Evolutionary conservation across 2,113 vertebrate species (phyloP).

Genomic region (Phylloscopus whistleri): DNA sequence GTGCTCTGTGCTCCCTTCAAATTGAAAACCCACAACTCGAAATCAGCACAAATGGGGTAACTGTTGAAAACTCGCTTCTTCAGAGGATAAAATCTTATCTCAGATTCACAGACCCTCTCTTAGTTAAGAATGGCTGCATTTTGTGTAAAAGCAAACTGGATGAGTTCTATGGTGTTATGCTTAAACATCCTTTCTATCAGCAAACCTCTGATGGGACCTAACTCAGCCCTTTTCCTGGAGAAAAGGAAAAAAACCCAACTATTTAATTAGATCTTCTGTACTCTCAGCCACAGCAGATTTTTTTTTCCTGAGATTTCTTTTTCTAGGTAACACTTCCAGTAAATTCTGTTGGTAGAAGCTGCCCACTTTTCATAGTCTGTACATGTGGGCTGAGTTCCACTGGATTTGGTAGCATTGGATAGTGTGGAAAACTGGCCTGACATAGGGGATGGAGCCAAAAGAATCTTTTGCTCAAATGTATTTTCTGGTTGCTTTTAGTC

Average conservation of each 20-base stretch:
- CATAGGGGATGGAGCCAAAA: fast-evolving
- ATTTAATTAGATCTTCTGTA: not conserved
- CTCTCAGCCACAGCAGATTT: not conserved
- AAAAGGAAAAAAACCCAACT: not conserved
- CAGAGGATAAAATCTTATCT: not conserved
- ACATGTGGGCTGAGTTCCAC: not conserved
- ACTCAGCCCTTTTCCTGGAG: not conserved
- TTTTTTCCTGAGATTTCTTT: not conserved
- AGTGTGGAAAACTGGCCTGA: not conserved
- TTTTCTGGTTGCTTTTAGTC: not conserved
- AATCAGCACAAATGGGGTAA: not conserved
- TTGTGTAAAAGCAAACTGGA: not conserved
- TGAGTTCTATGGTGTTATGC: not conserved
- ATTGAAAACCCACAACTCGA: not conserved
- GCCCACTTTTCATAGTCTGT: not conserved
- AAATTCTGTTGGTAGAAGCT: not conserved
- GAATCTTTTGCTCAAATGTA: not conserved
- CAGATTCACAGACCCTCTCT: not conserved
- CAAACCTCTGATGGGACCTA: not conserved
- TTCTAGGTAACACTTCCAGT: not conserved
- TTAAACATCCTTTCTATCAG: not conserved
- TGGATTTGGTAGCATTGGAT: not conserved
- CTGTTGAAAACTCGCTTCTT: not conserved
- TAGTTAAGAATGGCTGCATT: not conserved
- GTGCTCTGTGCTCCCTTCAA: not conserved